Evolutionary conservation across 2,888 invertebrate genomes (phyloP), one percentile per base, ranked within the genome.

Genomic region (Drosophila ustulata): DNA sequence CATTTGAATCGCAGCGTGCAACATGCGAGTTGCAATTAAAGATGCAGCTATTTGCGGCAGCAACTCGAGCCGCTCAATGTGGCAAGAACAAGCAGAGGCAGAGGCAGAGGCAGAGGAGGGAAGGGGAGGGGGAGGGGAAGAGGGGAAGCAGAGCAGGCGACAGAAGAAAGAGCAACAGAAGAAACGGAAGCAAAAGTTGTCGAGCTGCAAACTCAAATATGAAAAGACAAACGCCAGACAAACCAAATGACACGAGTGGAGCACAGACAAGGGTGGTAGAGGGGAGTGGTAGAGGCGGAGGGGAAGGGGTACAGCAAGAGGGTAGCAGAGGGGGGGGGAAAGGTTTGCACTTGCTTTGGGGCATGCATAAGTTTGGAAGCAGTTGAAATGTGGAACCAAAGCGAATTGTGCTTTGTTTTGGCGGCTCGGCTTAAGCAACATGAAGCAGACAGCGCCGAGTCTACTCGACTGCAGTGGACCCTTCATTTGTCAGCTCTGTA

Each of bases 371-470:
- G 80, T 85, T 82, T 82, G 51, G 67, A 68, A 80, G 70, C 88
- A 85, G 83, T 82, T 79, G 77, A 88, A 88, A 79, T 79, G 86
- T 74, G 82, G 83, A 82, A 80, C 67, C 81, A 64, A 45, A 68
- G 74, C 70, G 63, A 52, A 56, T 66, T 71, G 76, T 86, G 83
- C 78, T 86, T 86, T 88, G 86, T 82, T 88, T 82, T 63, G 85
- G 59, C 88, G 85, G 75, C 84, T 73, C 64, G 30, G 71, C 78
- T 68, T 66, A 78, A 66, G 83, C 82, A 58, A 74, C 81, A 87
- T 49, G 66, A 37, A 57, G 25, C n/a, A 46, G 34, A 37, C 34
- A n/a, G 11, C 30, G 3, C 8, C 9, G n/a, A 28, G 37, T 13
- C 11, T 26, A 34, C 37, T 18, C 18, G 56, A 47, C 56, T 57